Conservation (phyloP, 2,888 invertebrate species). For the Ichneumoninae sp. region DNA sequence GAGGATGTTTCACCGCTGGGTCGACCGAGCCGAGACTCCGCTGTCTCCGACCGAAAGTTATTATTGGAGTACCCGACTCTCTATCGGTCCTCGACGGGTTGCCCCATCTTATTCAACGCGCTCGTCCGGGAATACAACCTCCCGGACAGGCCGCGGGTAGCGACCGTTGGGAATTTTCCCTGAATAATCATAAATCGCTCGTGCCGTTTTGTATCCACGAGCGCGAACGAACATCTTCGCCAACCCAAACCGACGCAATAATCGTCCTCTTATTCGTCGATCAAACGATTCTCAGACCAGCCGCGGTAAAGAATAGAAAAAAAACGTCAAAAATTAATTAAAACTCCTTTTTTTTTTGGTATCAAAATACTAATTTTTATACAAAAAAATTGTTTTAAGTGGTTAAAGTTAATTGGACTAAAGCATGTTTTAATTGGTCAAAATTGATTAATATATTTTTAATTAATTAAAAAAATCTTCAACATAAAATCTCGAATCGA, state of each 20-base stretch:
- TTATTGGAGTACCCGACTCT: slow-evolving; percentile 56
- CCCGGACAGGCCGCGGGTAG: background rate
- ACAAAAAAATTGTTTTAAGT: no score
- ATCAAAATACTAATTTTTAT: no score
- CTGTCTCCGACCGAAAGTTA: slow-evolving; percentile 40
- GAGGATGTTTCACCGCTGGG: slow-evolving; percentile 38
- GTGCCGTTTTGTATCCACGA: background rate
- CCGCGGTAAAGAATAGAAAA: no score
- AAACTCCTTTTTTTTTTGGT: no score
- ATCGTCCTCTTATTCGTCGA: background rate
- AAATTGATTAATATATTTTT: no score
- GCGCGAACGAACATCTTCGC: background rate
- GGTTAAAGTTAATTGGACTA: no score
- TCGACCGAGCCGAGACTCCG: background rate
- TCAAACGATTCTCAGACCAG: no score
- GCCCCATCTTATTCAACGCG: slow-evolving; percentile 22
- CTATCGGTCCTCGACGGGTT: slow-evolving; percentile 35
- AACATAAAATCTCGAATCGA: no score
- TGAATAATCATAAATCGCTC: background rate
- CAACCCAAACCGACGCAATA: background rate
- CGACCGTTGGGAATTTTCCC: slow-evolving; percentile 34
- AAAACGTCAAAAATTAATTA: no score
- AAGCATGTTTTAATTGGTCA: no score
- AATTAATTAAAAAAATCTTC: no score
- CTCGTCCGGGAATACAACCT: slow-evolving; percentile 39